Percentiles rank a stretch among this genome's conserved stretches.
Conservation (phyloP, 1,140 invertebrate species). For the Eulimnadia texana region DNA sequence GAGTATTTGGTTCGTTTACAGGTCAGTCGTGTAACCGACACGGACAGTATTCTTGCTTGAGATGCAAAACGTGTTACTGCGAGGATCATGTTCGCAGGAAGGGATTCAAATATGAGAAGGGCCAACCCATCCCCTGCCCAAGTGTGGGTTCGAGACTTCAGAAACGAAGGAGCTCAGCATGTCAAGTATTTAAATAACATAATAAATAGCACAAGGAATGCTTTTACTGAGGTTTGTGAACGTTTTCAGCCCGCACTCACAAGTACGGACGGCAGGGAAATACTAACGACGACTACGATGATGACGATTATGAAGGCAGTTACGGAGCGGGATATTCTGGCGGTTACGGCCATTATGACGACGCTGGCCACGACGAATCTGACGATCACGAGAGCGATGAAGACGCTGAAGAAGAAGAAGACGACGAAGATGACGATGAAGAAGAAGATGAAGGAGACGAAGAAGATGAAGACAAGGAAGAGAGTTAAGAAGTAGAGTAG, state of each 20-base stretch:
- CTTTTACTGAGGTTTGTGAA: too few species aligned
- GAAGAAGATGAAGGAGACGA: conserved; percentile 14
- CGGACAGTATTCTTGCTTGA: conserved; percentile 85
- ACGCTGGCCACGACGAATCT: conserved; percentile 34
- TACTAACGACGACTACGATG: conserved; percentile 35
- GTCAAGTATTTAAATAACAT: conserved; percentile 53
- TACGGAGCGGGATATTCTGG: conserved; percentile 20
- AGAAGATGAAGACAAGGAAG: background rate
- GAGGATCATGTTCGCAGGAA: conserved; percentile 89
- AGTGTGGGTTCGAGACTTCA: conserved; percentile 79
- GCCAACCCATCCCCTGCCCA: conserved; percentile 83
- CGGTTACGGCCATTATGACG: conserved; percentile 26
- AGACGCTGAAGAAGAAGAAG: conserved; percentile 37
- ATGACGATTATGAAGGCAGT: conserved; percentile 33
- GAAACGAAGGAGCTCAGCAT: conserved; percentile 89
- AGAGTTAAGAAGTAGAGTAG: too few species aligned
- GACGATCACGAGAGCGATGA: conserved; percentile 33
- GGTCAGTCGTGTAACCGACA: conserved; percentile 84
- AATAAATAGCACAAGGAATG: too few species aligned
- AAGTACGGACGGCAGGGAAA: conserved; percentile 68
- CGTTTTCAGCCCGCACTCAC: conserved; percentile 50
- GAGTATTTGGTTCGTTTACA: conserved; percentile 33
- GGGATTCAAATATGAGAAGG: conserved; percentile 82
- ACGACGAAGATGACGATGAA: conserved; percentile 36
- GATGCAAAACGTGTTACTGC: conserved; percentile 91